Evolutionary conservation across 2,888 invertebrate species (phyloP).

Genomic region (Acanthosepion pharaonis): DNA sequence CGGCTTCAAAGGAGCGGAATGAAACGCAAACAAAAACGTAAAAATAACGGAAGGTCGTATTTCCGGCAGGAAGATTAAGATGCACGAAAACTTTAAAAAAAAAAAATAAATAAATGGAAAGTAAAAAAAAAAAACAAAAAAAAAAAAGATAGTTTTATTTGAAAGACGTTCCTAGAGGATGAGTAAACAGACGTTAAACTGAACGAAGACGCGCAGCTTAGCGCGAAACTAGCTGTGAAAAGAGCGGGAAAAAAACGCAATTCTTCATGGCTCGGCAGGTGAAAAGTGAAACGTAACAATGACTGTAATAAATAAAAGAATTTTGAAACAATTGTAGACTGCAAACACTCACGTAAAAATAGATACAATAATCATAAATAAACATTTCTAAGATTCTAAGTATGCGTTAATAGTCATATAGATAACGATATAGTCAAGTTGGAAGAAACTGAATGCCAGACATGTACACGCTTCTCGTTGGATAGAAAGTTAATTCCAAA

Average conservation of each 20-base stretch:
- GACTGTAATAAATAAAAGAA: not conserved
- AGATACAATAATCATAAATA: not conserved
- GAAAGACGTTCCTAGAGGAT: not conserved
- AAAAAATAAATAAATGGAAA: not conserved
- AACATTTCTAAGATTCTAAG: not conserved
- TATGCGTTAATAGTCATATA: not conserved
- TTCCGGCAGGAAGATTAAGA: not conserved
- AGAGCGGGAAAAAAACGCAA: not conserved
- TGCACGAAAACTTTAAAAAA: not conserved
- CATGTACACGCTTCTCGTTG: too few relatives aligned
- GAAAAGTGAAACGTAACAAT: not conserved
- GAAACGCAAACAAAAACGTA: not conserved
- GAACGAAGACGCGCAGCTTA: not conserved
- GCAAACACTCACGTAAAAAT: not conserved
- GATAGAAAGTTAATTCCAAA: too few relatives aligned
- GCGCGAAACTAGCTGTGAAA: not conserved
- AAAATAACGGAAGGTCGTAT: not conserved
- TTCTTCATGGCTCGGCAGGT: constrained; percentile 33
- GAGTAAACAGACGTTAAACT: not conserved
- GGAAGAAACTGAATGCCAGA: too few relatives aligned
- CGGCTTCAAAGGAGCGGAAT: not conserved
- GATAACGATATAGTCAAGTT: not conserved
- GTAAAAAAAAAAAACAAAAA: not conserved
- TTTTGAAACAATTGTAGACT: not conserved
- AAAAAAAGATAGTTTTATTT: not conserved